A percentile compares a stretch with the other conserved stretches of the same genome.
phyloP scores from a whole-genome alignment of 2,113 vertebrate genomes.

The Trogon melanurus region DNA sequence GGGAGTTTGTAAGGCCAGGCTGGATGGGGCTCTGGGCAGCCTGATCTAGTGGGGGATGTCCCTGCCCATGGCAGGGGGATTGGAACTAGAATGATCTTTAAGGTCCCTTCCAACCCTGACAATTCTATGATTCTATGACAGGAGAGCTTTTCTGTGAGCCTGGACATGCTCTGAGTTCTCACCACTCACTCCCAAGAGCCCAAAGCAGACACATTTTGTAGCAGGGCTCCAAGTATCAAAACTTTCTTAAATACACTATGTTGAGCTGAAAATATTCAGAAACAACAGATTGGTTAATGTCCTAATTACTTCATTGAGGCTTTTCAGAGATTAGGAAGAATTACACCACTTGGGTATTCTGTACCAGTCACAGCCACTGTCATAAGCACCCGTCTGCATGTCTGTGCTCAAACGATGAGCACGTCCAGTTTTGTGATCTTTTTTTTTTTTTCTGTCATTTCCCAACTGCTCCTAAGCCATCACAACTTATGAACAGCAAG shows the following conservation, averaged over 20 bases:
- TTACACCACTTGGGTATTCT: background rate
- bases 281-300: background rate
- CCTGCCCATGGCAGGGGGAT: too few relatives aligned
- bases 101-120: too few relatives aligned
- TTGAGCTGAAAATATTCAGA: background rate
- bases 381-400: background rate
- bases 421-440: background rate
- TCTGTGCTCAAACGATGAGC: background rate
- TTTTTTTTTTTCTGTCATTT: background rate
- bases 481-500: constrained; percentile 24
- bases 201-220: background rate
- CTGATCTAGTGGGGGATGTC: too few relatives aligned
- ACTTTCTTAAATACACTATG: background rate
- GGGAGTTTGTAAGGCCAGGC: too few relatives aligned
- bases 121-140: background rate
- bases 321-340: background rate
- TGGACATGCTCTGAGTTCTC: background rate
- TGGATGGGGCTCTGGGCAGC: too few relatives aligned
- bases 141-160: background rate
- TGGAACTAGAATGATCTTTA: too few relatives aligned
- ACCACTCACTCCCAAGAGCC: background rate
- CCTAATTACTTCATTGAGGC: background rate
- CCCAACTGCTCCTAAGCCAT: background rate
- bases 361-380: background rate
- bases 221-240: background rate